phyloP scores from a whole-genome alignment of 2,797 vertebrate species.

The Falco rusticolus region DNA sequence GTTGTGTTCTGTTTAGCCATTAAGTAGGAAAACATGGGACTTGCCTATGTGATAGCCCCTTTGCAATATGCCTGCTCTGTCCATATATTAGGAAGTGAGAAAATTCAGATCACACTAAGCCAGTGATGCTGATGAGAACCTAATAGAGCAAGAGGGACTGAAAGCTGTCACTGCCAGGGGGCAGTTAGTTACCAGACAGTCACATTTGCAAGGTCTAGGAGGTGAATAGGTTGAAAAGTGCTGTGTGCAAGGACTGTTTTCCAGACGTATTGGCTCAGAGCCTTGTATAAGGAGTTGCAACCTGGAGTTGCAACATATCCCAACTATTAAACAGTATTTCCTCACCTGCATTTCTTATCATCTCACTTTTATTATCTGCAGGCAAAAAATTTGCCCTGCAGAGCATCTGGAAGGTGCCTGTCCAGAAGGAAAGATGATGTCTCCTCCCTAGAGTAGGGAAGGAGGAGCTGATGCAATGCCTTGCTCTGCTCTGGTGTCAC shows the following conservation, averaged over 20 bases:
- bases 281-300: neutral
- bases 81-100: neutral
- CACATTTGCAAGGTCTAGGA: neutral
- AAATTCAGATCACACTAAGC: neutral
- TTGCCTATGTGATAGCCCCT: neutral
- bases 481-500: neutral
- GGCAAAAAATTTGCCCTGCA: fast-evolving
- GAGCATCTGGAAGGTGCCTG: neutral
- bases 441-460: neutral
- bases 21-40: neutral
- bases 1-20: neutral
- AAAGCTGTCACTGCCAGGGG: neutral
- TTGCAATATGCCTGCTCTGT: neutral
- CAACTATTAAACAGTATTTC: neutral
- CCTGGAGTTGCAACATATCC: neutral
- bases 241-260: neutral
- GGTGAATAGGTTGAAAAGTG: neutral
- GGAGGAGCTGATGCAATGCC: neutral
- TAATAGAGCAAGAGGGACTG: neutral
- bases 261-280: neutral
- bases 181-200: neutral
- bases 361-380: neutral
- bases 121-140: neutral
- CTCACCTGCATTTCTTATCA: neutral
- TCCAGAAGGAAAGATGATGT: neutral